A percentile compares a stretch with the other conserved stretches of the same genome.
phyloP scores from a whole-genome alignment of 2,888 invertebrate species.

The Microctonus aethiopoides region DNA sequence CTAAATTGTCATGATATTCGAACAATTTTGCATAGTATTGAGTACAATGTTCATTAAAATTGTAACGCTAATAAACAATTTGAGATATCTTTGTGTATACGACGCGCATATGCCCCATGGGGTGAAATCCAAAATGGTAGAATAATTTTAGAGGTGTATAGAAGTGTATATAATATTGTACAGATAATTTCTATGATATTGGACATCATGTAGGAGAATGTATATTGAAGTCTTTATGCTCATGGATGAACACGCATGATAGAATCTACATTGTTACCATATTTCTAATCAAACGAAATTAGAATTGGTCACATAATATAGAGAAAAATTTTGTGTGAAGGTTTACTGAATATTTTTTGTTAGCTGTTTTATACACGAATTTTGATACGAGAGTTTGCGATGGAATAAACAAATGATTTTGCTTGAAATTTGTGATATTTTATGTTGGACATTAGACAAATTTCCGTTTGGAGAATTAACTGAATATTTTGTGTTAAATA shows the following conservation, averaged over 20 bases:
- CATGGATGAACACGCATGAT: background rate
- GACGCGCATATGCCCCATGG: background rate
- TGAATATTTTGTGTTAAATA: no score
- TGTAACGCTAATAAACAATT: background rate
- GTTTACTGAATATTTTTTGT: no score
- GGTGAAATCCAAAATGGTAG: background rate
- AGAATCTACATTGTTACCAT: background rate
- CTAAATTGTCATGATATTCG: constrained; percentile 9
- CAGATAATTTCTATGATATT: background rate
- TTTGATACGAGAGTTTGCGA: no score
- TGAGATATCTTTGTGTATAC: background rate
- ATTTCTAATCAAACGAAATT: background rate
- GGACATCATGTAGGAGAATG: background rate
- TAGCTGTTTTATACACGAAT: no score
- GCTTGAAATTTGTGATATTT: no score
- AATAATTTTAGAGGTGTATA: background rate
- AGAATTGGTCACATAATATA: background rate
- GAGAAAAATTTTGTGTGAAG: no score
- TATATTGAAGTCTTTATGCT: background rate
- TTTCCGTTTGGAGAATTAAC: no score
- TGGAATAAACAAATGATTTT: no score
- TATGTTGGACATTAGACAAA: no score
- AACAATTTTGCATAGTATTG: constrained; percentile 16
- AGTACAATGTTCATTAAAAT: background rate
- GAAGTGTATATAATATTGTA: no score